These are phyloP conservation scores for Meteorus cinctellus DNA, from an alignment of 2,888 invertebrate species.

Conservation along the genomic window DNA sequence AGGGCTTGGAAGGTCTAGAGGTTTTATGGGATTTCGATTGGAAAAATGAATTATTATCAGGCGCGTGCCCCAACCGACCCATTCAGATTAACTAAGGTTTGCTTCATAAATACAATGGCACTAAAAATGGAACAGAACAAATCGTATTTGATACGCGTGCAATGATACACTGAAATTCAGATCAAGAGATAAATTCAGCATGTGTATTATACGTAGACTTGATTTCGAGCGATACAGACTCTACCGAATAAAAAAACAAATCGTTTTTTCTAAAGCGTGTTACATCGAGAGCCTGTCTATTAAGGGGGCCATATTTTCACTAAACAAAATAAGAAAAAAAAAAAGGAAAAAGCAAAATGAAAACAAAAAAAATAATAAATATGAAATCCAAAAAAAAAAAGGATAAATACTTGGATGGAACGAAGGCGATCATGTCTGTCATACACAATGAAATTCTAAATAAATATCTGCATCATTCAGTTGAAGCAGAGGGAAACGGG, in stretches of 20 bases:
- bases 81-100: constrained; percentile 15
- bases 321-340: constrained; percentile 50
- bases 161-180: constrained; percentile 1
- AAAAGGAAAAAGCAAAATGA: constrained; percentile 46
- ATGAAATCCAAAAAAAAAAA: constrained; percentile 35
- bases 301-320: constrained; percentile 72
- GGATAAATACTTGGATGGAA: constrained; percentile 52
- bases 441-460: constrained; percentile 70
- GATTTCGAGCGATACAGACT: constrained; percentile 67
- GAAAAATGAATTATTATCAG: too few relatives aligned
- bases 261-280: constrained; percentile 52
- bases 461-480: constrained; percentile 64
- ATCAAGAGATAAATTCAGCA: constrained; percentile 21
- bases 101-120: constrained; percentile 46
- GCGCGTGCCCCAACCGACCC: too few relatives aligned
- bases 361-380: constrained; percentile 49
- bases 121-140: constrained; percentile 17
- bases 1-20: not conserved
- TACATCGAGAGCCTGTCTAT: constrained; percentile 69
- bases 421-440: constrained; percentile 51
- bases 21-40: too few relatives aligned
- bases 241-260: constrained; percentile 58
- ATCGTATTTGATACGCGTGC: constrained; percentile 18
- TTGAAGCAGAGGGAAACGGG: constrained; percentile 56
- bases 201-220: constrained; percentile 48